phyloP scores from a whole-genome alignment of 1,140 invertebrate species.

The Hyles vespertilio region DNA sequence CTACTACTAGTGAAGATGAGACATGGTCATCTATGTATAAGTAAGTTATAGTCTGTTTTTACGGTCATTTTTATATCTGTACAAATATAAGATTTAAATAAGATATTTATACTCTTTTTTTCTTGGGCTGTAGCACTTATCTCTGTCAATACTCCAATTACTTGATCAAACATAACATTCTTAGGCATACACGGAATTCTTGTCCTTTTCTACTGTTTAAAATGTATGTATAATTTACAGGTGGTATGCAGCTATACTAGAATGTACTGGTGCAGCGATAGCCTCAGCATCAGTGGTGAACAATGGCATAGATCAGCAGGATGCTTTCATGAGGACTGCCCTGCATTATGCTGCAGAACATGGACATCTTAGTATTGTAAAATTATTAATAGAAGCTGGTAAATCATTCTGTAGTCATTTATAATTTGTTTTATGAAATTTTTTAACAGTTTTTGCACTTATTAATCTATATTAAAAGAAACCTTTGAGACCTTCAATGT shows the following conservation, averaged over 20 bases:
- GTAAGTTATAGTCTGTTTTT: constrained; percentile 21
- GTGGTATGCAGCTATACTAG: constrained; percentile 68
- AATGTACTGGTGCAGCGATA: constrained; percentile 59
- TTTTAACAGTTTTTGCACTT: too few relatives aligned
- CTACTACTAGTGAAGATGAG: constrained; percentile 67
- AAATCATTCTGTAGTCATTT: constrained; percentile 9
- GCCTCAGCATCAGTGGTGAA: constrained; percentile 47
- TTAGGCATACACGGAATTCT: too few relatives aligned
- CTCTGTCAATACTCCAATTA: too few relatives aligned
- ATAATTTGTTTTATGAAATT: neutral
- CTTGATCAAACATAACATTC: too few relatives aligned
- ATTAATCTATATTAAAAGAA: too few relatives aligned
- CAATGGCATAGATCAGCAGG: constrained; percentile 62
- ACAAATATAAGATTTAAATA: too few relatives aligned
- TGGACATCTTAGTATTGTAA: constrained; percentile 46
- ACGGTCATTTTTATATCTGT: too few relatives aligned
- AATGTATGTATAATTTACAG: constrained; percentile 25
- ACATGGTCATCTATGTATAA: constrained; percentile 66
- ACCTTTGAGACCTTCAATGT: too few relatives aligned
- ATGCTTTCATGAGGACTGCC: constrained; percentile 64
- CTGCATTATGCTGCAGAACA: constrained; percentile 65
- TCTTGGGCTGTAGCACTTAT: too few relatives aligned
- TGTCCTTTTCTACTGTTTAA: too few relatives aligned
- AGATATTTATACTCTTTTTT: too few relatives aligned
- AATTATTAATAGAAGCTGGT: constrained; percentile 58